Percentiles rank a stretch among this genome's conserved stretches.
Evolutionary conservation across 2,113 vertebrate species (phyloP).

Genomic region (Silurus asotus): DNA sequence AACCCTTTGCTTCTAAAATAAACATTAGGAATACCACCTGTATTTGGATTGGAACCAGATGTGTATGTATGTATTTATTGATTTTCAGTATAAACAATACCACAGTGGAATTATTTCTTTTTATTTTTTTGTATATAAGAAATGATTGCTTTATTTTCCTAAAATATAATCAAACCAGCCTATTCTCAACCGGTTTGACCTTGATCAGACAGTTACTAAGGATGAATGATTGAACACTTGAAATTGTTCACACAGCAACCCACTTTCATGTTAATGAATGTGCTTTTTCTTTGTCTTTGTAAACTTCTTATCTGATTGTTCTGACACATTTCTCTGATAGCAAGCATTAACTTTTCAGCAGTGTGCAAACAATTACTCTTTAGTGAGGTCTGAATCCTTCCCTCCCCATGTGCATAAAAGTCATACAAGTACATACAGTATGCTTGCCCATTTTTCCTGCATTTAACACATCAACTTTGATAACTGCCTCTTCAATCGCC

Average conservation of each 20-base stretch:
- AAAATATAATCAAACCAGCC: not conserved
- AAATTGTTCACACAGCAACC: not conserved
- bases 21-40: not conserved
- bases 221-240: not conserved
- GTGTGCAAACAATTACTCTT: too few relatives aligned
- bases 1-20: not conserved
- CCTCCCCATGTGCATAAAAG: too few relatives aligned
- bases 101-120: not conserved
- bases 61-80: not conserved
- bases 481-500: too few relatives aligned
- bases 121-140: not conserved
- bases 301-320: not conserved
- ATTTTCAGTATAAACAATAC: not conserved
- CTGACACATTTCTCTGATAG: too few relatives aligned
- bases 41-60: not conserved
- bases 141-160: not conserved
- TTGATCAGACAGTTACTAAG: not conserved
- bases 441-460: too few relatives aligned
- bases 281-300: not conserved
- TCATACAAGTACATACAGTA: too few relatives aligned
- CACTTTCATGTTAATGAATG: not conserved
- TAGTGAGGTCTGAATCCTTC: too few relatives aligned
- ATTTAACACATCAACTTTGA: too few relatives aligned
- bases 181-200: not conserved
- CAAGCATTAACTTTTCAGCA: too few relatives aligned